Evolutionary conservation across 2,888 invertebrate genomes (phyloP).

Genomic region (Nomada fabriciana): DNA sequence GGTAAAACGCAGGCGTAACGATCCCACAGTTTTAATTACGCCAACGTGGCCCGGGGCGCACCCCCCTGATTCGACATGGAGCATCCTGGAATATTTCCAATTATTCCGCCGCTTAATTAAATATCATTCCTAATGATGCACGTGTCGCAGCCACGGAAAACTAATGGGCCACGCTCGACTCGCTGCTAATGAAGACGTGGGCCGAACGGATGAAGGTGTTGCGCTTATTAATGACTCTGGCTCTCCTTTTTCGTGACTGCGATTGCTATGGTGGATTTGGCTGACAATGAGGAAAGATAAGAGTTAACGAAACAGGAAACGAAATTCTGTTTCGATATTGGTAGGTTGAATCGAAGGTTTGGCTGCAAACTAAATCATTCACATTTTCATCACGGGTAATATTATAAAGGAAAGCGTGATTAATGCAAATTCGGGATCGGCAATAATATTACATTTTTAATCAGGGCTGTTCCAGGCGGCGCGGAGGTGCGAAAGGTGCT

Average conservation of each 20-base stretch:
- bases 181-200: slow-evolving; percentile 74
- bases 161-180: slow-evolving; percentile 65
- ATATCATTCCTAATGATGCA: slow-evolving; percentile 74
- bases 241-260: slow-evolving; percentile 25
- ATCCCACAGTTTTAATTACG: slow-evolving; percentile 76
- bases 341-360: neutral
- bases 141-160: slow-evolving; percentile 68
- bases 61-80: slow-evolving; percentile 52
- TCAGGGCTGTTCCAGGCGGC: too few species aligned
- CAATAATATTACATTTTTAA: too few species aligned
- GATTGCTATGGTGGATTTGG: neutral
- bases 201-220: slow-evolving; percentile 70
- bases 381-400: too few species aligned
- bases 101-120: slow-evolving; percentile 73
- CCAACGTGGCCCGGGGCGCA: slow-evolving; percentile 64
- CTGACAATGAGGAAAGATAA: neutral
- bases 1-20: slow-evolving; percentile 69
- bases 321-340: neutral
- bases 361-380: neutral
- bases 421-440: too few species aligned
- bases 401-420: neutral
- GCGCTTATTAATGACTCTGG: slow-evolving; percentile 71
- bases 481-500: too few species aligned
- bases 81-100: slow-evolving; percentile 61
- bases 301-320: neutral